Percentiles rank a stretch among this genome's conserved stretches.
Conservation (phyloP, 2,113 vertebrate species). For the Balaeniceps rex region DNA sequence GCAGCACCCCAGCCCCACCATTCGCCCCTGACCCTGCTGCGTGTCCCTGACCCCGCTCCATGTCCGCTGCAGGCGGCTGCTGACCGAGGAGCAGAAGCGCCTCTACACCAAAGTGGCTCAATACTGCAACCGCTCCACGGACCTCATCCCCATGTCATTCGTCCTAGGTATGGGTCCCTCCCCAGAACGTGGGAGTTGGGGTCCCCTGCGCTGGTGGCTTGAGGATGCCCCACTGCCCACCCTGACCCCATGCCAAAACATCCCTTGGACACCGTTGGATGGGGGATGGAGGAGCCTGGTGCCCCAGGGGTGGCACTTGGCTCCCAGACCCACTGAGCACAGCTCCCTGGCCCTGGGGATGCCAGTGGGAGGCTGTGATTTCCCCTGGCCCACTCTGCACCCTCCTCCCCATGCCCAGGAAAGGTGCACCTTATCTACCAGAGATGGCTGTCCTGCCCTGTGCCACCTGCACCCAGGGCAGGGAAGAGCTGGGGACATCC, state of each 20-base stretch:
- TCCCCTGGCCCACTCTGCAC: background rate
- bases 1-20: background rate
- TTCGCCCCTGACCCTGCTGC: background rate
- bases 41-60: background rate
- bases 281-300: background rate
- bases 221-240: background rate
- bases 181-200: background rate
- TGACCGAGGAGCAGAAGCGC: constrained; percentile 75
- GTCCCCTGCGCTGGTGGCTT: background rate
- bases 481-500: background rate
- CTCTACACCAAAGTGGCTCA: constrained; percentile 79
- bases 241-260: background rate
- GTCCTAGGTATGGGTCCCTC: constrained; percentile 75
- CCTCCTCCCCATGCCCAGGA: background rate
- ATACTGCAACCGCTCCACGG: constrained; percentile 83
- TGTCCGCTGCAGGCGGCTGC: constrained; percentile 66
- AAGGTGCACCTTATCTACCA: background rate
- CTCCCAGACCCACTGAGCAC: accelerated
- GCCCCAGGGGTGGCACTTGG: background rate
- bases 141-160: constrained; percentile 85
- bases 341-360: background rate
- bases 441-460: background rate
- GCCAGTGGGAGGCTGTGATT: background rate
- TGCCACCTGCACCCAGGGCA: accelerated
- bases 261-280: background rate